Percentiles rank a stretch among this genome's conserved stretches.
Conservation (phyloP, 2,797 vertebrate species). For the Sebastes wilsoni region DNA sequence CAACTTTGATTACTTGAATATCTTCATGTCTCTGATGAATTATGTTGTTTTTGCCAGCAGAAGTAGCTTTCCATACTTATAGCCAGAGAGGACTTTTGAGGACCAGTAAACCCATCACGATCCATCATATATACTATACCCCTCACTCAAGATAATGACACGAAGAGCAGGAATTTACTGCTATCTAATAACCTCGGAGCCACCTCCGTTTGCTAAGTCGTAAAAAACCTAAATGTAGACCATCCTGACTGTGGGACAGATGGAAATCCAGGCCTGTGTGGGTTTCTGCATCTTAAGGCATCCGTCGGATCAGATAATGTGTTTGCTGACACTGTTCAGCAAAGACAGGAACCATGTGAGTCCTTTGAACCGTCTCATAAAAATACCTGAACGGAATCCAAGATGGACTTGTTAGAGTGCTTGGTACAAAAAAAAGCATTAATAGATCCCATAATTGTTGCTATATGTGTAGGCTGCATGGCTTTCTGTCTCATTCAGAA, state of each 20-base stretch:
- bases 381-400: constrained; percentile 70
- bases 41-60: constrained; percentile 66
- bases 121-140: constrained; percentile 45
- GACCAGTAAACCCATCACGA: constrained; percentile 69
- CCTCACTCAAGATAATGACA: constrained; percentile 65
- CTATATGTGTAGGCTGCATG: constrained; percentile 31
- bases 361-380: constrained; percentile 68
- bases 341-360: constrained; percentile 51
- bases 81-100: constrained; percentile 59
- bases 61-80: constrained; percentile 59
- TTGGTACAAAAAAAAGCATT: constrained; percentile 49
- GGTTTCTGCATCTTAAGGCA: constrained; percentile 20
- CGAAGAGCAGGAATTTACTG: constrained; percentile 65
- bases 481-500: constrained; percentile 48
- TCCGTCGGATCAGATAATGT: constrained; percentile 45
- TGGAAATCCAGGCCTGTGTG: constrained; percentile 16
- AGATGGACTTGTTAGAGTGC: constrained; percentile 47
- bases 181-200: constrained; percentile 67
- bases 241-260: constrained; percentile 49
- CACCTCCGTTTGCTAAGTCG: constrained; percentile 58
- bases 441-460: constrained; percentile 66
- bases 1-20: constrained; percentile 55
- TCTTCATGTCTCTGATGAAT: constrained; percentile 64
- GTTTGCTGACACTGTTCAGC: constrained; percentile 55
- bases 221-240: constrained; percentile 58